Evolutionary conservation across 2,888 invertebrate genomes (phyloP), one percentile per base, ranked within the genome.

Genomic region (Balanococcus diminutus): DNA sequence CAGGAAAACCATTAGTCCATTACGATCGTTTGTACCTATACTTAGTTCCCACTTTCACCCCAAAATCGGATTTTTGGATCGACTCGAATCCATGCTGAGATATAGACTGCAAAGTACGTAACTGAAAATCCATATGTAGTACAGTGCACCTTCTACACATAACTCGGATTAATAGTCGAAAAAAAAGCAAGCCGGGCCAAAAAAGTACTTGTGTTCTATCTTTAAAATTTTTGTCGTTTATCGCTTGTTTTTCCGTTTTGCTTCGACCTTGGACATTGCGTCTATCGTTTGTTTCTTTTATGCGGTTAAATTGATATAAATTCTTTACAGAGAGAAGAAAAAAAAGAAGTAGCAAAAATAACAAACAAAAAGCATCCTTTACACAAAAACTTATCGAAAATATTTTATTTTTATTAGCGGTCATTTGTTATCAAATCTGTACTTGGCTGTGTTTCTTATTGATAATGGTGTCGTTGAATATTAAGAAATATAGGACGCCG

Each of bases 371-470:
- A 75, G 75, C 32, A 32, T 75, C 75, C 75, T 75, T n/a, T 75
- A 36, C 9, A 75, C 32, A 14, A 75, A n/a, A 75, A 36, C n/a
- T 32, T 75, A 8, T 32, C 36, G 75, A 75, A 75, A 75, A 75
- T 75, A 75, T 75, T 32, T 75, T 75, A 75, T 75, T 75, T 75
- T 75, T 75, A 75, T 75, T 75, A 75, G 75, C 75, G 75, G 75
- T 75, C 75, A 75, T 75, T 75, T 75, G 75, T 75, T 75, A 75
- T 28, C 32, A 32, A 75, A 75, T 75, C 32, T 32, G 75, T 75
- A 75, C n/a, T 75, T 75, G 5, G 75, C 75, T 75, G 75, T 75
- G 9, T 16, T 75, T 75, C 67, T 75, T 75, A 32, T 75, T 75
- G 75, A 75, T 75, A 75, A 75, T 75, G 28, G 75, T 28, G 75